Evolutionary conservation across 1,140 invertebrate species (phyloP).

Genomic region (Leptinotarsa defecta): DNA sequence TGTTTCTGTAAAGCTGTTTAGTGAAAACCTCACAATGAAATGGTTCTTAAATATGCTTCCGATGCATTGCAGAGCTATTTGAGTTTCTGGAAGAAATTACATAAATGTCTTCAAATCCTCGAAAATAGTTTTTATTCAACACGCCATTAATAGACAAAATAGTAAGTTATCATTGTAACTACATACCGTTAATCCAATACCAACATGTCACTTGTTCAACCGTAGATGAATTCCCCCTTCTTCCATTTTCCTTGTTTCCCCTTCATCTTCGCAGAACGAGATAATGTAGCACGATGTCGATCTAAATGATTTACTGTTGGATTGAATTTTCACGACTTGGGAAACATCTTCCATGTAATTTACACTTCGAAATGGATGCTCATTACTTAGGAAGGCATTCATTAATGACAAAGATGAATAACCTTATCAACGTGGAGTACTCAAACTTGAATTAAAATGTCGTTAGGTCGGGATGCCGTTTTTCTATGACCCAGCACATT

Average conservation of each 20-base stretch:
- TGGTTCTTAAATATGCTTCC: too few relatives aligned
- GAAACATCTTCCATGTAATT: slow-evolving; percentile 17
- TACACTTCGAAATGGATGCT: slow-evolving; percentile 3
- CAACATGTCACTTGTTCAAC: background rate
- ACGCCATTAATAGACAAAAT: too few relatives aligned
- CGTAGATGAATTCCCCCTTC: background rate
- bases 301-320: slow-evolving; percentile 14
- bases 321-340: slow-evolving; percentile 11
- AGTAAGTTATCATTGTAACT: too few relatives aligned
- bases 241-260: background rate
- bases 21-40: too few relatives aligned
- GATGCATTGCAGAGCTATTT: too few relatives aligned
- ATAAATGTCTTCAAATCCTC: too few relatives aligned
- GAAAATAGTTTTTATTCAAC: too few relatives aligned
- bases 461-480: background rate
- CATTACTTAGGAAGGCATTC: slow-evolving; percentile 15
- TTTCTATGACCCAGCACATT: slow-evolving; percentile 3
- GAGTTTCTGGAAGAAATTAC: too few relatives aligned
- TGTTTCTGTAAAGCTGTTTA: too few relatives aligned
- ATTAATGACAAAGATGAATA: slow-evolving; percentile 19
- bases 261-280: background rate
- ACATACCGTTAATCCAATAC: too few relatives aligned
- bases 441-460: slow-evolving; percentile 11
- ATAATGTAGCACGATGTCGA: slow-evolving; percentile 10
- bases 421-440: background rate